A percentile compares a stretch with the other conserved stretches of the same genome.
Conservation (phyloP, 2,113 vertebrate genomes). For the Melospiza melodia region DNA sequence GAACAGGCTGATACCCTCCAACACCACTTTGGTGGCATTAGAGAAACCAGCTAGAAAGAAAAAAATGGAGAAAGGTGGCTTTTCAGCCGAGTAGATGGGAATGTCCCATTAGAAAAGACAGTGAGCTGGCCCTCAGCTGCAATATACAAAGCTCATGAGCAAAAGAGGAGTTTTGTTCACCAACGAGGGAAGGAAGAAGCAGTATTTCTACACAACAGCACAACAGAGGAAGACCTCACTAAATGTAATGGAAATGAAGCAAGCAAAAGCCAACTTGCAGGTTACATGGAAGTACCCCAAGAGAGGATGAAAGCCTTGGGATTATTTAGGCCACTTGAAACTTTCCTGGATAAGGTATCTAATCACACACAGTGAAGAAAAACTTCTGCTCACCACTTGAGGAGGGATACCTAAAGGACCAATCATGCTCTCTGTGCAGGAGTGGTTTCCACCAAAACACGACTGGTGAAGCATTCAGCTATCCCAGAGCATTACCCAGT, state of each 20-base stretch:
- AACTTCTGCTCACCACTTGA: not conserved
- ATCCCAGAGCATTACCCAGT: not conserved
- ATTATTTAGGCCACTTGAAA: not conserved
- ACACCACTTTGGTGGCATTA: not conserved
- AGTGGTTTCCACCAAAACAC: not conserved
- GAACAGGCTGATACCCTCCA: not conserved
- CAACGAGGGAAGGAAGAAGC: not conserved
- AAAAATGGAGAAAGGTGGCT: not conserved
- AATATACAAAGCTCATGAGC: not conserved
- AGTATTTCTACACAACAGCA: not conserved
- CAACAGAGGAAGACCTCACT: not conserved
- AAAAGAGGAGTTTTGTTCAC: not conserved
- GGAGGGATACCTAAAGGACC: not conserved
- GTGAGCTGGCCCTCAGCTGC: not conserved
- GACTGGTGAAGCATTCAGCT: not conserved
- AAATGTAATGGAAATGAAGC: not conserved
- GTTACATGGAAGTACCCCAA: not conserved
- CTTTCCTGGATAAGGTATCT: not conserved
- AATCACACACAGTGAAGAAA: not conserved
- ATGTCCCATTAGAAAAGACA: not conserved
- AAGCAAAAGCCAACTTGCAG: not conserved
- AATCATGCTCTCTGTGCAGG: not conserved
- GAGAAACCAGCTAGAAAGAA: not conserved
- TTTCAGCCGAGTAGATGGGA: not conserved
- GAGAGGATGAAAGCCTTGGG: not conserved